A percentile compares a stretch with the other conserved stretches of the same genome.
phyloP scores from a whole-genome alignment of 2,888 invertebrate genomes.

The Noctuana brunneofusca region DNA sequence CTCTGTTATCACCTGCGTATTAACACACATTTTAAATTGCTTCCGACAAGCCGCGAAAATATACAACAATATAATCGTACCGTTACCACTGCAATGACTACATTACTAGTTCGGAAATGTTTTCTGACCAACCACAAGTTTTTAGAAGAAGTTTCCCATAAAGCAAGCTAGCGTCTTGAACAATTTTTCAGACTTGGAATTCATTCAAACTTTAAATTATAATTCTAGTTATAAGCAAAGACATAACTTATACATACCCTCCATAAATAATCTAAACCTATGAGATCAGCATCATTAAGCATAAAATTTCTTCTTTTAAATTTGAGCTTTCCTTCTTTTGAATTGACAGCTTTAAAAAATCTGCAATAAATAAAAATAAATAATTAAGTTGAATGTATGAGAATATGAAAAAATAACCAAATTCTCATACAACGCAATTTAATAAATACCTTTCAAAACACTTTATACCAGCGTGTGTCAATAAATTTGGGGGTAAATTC shows the following conservation, averaged over 20 bases:
- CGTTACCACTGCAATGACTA: too few relatives aligned
- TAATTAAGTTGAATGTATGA: too few relatives aligned
- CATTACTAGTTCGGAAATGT: too few relatives aligned
- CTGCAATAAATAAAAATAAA: conserved; percentile 59
- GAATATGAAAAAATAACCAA: too few relatives aligned
- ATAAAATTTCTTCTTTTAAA: conserved; percentile 92
- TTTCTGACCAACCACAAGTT: not conserved
- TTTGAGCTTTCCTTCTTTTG: conserved; percentile 96
- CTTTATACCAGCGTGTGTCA: conserved; percentile 98
- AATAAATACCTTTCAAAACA: conserved; percentile 86
- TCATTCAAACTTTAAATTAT: too few relatives aligned
- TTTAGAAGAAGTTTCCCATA: too few relatives aligned
- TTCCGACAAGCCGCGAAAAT: too few relatives aligned
- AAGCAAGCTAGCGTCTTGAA: too few relatives aligned
- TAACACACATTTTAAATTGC: too few relatives aligned
- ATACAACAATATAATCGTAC: too few relatives aligned
- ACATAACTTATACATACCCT: conserved; percentile 80
- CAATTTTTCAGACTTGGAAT: too few relatives aligned
- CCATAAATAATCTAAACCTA: conserved; percentile 98
- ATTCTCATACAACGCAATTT: not conserved
- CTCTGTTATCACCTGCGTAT: conserved; percentile 89
- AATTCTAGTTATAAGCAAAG: not conserved
- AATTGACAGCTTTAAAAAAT: conserved; percentile 97
- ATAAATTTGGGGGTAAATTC: conserved; percentile 93
- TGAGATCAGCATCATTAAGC: conserved; percentile 96